Base-by-base conservation (phyloP, 2,888 invertebrate genomes). In the Orthosia incerta region DNA sequence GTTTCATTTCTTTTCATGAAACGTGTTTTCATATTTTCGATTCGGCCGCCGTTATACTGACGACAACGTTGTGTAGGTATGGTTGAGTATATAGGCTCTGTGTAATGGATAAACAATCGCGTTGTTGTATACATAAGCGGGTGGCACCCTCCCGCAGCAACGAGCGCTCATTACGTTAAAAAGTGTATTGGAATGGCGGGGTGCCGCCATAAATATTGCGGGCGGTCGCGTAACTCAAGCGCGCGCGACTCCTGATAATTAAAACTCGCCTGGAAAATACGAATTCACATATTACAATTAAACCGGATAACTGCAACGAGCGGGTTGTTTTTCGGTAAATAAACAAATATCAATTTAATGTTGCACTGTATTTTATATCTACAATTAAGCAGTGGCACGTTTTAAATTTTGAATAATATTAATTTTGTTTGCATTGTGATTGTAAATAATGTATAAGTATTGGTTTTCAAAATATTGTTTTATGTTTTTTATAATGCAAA, bases 211-310 rank as follows among this genome's bases (percentile, higher is more conserved):
- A 96, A 96, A 96, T 97, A 96, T 93, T 90, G 94, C 93, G 93
- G 93, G 96, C 95, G 97, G 97, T 97, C 97, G 96, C 95, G 95
- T 96, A 95, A 94, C 92, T 96, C 96, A 96, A 89, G 91, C 93
- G 91, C 91, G 91, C 95, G 94, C 95, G 95, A 95, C 95, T 94
- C 92, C 93, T 93, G 95, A 95, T 96, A 96, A 96, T 96, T 96
- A 96, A 96, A 96, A 96, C 96, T 96, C 96, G 94, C 92, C 94
- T 91, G 94, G 93, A 93, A 95, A 94, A 94, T 92, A 91, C 92
- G 92, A 95, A 95, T 95, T 94, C 96, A 95, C 96, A 96, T 96
- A 95, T 95, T 95, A 95, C 96, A 95, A 96, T 96, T 96, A 95
- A 95, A 95, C 91, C 91, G 89, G 90, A 92, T 91, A 93, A 91